Conservation (phyloP, 2,888 invertebrate species). For the Nephrotoma guestfalica region DNA sequence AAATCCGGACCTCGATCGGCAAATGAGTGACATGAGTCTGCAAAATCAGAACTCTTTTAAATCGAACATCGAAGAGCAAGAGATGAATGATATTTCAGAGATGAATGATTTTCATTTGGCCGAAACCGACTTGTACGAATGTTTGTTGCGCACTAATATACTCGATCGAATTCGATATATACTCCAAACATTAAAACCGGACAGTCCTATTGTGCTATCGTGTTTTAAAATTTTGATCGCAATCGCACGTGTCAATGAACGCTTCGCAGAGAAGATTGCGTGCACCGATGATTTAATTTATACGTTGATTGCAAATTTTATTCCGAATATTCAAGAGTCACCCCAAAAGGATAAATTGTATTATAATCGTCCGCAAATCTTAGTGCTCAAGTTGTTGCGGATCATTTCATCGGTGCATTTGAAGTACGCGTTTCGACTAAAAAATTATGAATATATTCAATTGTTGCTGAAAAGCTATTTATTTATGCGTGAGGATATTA, state of each 20-base stretch:
- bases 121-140: constrained; percentile 65
- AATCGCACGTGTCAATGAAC: constrained; percentile 59
- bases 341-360: constrained; percentile 13
- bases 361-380: constrained; percentile 49
- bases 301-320: constrained; percentile 41
- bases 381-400: constrained; percentile 59
- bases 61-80: constrained; percentile 23
- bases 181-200: constrained; percentile 51
- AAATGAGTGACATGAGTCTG: constrained; percentile 2
- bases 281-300: constrained; percentile 49
- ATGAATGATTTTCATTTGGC: constrained; percentile 78
- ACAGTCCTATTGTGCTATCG: constrained; percentile 55
- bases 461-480: constrained; percentile 22
- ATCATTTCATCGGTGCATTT: constrained; percentile 45
- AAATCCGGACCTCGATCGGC: not conserved
- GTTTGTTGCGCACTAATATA: constrained; percentile 58
- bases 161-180: constrained; percentile 67
- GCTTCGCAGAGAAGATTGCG: constrained; percentile 46
- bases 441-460: constrained; percentile 10
- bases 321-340: constrained; percentile 28
- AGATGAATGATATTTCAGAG: constrained; percentile 40
- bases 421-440: constrained; percentile 21
- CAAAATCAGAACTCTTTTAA: constrained; percentile 16
- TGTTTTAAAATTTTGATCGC: constrained; percentile 67
- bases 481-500: constrained; percentile 23